Percentiles rank a stretch among this genome's conserved stretches.
Evolutionary conservation across 2,113 vertebrate species (phyloP).

Genomic region (Centrocercus urophasianus): DNA sequence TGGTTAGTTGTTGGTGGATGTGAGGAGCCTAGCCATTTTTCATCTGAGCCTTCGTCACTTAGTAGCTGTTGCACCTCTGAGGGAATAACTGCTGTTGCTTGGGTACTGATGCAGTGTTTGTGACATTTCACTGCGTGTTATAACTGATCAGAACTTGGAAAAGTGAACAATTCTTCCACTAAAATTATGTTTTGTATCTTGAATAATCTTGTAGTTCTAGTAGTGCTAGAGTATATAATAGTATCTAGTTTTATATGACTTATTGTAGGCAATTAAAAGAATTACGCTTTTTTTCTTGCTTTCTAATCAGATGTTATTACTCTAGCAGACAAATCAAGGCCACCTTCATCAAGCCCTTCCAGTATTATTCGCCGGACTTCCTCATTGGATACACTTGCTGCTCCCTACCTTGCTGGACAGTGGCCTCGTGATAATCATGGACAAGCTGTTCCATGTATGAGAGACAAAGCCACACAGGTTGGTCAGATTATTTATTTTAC

Average conservation of each 20-base stretch:
- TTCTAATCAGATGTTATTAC: constrained; percentile 27
- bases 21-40: neutral
- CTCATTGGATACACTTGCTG: constrained; percentile 90
- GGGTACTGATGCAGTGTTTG: neutral
- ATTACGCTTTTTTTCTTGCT: neutral
- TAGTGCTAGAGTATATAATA: neutral
- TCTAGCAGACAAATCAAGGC: constrained; percentile 79
- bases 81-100: neutral
- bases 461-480: constrained; percentile 97
- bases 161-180: neutral
- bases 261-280: neutral
- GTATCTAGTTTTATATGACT: neutral
- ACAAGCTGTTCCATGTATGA: constrained; percentile 91
- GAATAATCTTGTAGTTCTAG: neutral
- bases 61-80: neutral
- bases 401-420: constrained; percentile 93
- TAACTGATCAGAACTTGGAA: neutral
- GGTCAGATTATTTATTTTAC: neutral
- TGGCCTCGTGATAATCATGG: constrained; percentile 95
- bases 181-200: neutral
- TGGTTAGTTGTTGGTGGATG: neutral
- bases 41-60: neutral
- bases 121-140: neutral
- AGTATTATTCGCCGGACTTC: constrained; percentile 88
- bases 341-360: constrained; percentile 80